Conservation (phyloP, 2,888 invertebrate species). For the Aricia artaxerxes region DNA sequence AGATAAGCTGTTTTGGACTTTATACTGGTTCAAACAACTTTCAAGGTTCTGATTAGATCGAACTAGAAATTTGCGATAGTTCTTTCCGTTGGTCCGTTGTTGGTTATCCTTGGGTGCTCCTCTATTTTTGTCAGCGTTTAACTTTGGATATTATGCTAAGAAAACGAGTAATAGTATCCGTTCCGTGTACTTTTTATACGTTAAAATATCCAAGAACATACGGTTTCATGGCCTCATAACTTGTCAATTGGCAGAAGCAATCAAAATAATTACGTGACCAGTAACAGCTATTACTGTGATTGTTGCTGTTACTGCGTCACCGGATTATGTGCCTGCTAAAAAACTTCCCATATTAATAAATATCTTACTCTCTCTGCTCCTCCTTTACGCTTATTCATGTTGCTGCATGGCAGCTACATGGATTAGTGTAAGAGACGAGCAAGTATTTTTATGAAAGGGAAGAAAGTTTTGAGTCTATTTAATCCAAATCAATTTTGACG, state of each 20-base stretch:
- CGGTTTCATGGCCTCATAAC: neutral
- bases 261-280: neutral
- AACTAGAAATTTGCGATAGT: neutral
- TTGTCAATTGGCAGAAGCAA: neutral
- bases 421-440: neutral
- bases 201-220: neutral
- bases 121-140: neutral
- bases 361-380: neutral
- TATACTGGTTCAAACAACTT: neutral
- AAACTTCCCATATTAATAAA: neutral
- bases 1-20: slow-evolving; percentile 1
- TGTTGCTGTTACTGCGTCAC: neutral
- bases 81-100: neutral
- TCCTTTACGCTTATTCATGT: neutral
- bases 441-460: neutral
- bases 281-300: neutral
- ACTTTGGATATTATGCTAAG: neutral
- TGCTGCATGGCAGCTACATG: neutral
- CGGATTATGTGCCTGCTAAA: neutral
- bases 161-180: neutral
- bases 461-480: neutral
- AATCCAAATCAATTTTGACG: neutral
- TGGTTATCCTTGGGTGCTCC: neutral
- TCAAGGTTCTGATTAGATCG: neutral
- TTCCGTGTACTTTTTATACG: neutral